Conservation (phyloP, 2,113 vertebrate genomes). For the Neodon shergylaensis region DNA sequence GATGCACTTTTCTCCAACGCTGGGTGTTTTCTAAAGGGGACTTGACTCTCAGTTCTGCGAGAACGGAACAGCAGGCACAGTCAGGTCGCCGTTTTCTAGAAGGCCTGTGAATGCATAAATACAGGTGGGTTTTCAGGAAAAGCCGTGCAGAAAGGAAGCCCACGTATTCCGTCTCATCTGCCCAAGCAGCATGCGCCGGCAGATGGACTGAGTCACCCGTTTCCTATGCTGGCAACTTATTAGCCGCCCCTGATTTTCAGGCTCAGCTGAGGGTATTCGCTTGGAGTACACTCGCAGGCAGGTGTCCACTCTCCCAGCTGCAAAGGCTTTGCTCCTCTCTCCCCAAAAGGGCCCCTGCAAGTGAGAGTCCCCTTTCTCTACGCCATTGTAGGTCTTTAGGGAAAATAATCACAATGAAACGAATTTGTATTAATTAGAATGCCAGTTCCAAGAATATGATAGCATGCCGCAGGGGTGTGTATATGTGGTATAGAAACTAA, state of each 20-base stretch:
- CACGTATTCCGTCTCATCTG: not conserved
- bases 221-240: not conserved
- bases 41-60: not conserved
- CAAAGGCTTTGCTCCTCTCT: not conserved
- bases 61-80: not conserved
- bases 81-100: constrained; percentile 44
- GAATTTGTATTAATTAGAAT: constrained; percentile 66
- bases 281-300: fast-evolving
- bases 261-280: not conserved
- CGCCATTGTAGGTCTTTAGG: not conserved
- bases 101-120: not conserved
- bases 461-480: constrained; percentile 44
- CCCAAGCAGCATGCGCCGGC: not conserved
- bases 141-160: not conserved
- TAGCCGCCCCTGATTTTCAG: not conserved
- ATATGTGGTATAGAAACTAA: not conserved
- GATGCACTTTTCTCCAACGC: not conserved
- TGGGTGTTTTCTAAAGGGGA: not conserved
- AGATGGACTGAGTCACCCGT: not conserved
- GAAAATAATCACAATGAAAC: constrained; percentile 57
- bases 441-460: constrained; percentile 31
- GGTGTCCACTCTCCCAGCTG: fast-evolving
- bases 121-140: constrained; percentile 53
- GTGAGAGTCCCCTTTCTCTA: not conserved
- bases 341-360: not conserved